Evolutionary conservation across 2,113 vertebrate genomes (phyloP), one percentile per base, ranked within the genome.

Genomic region (Diglossa brunneiventris): DNA sequence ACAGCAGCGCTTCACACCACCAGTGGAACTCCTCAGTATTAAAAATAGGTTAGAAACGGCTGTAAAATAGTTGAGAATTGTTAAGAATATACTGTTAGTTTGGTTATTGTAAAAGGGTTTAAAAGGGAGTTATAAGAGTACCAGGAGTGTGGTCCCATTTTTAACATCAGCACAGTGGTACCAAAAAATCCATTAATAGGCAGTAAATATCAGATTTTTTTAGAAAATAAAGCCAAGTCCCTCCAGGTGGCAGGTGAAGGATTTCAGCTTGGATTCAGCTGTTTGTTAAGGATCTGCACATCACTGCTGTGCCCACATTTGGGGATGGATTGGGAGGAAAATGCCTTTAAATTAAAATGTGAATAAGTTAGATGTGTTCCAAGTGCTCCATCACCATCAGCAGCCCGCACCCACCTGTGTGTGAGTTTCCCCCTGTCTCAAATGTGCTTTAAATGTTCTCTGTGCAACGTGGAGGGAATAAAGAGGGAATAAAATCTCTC

Each of bases 361-460:
- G 47, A 13, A 24, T 24, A 49, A 49, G 13, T 58, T 2, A n/a
- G 49, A 5, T 1, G 1, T 0, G 6, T 7, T n/a, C 35, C 13
- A 21, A 26, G 14, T 2, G 18, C 63, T 52, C 13, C 15, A 10
- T 21, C 62, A 10, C 10, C 21, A 3, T 3, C 11, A 44, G 30
- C 33, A 22, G 8, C 0, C 1, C 4, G 23, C n/a, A n/a, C 42
- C 10, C 49, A n/a, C 16, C 23, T 1, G 1, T 9, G 18, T 1
- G 35, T 63, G 16, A 11, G 24, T 6, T 52, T 21, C 22, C 33
- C 66, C 11, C 42, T 42, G 27, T 13, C n/a, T 4, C 46, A 19
- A 21, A 2, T 0, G 8, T 6, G 26, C 8, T 62, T 31, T 13
- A 2, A 6, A 4, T 6, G 27, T 24, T 58, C 63, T 39, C 27